These are phyloP conservation scores for Iguana delicatissima DNA, from an alignment of 2,797 vertebrate species.

Conservation along the genomic window DNA sequence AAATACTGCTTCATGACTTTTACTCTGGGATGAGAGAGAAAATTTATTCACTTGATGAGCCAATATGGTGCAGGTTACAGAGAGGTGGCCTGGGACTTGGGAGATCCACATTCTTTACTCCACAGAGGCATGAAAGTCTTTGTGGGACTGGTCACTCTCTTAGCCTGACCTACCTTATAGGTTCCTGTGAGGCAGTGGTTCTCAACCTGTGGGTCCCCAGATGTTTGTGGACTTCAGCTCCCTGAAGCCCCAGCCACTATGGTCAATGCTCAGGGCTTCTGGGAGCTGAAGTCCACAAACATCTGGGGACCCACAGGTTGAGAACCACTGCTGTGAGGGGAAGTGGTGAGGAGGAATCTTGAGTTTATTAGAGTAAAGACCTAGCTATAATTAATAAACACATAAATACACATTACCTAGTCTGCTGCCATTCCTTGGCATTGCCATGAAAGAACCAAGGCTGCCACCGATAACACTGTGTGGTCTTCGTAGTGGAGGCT, in stretches of 20 bases:
- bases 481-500: constrained; percentile 94
- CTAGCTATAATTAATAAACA: constrained; percentile 3
- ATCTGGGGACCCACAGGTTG: too few species aligned
- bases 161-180: background rate
- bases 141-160: background rate
- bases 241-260: too few species aligned
- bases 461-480: constrained; percentile 98
- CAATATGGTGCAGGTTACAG: background rate
- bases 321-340: background rate
- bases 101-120: background rate
- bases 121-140: background rate
- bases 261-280: too few species aligned
- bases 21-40: background rate
- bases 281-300: too few species aligned
- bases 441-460: constrained; percentile 97
- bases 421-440: constrained; percentile 97
- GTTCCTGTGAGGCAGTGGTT: background rate
- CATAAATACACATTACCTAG: constrained; percentile 86
- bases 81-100: too few species aligned
- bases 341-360: background rate
- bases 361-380: background rate
- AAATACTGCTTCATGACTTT: constrained; percentile 11
- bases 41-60: constrained; percentile 35
- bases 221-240: too few species aligned
- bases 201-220: too few species aligned